phyloP scores from a whole-genome alignment of 2,797 vertebrate genomes.

The Champsocephalus gunnari region DNA sequence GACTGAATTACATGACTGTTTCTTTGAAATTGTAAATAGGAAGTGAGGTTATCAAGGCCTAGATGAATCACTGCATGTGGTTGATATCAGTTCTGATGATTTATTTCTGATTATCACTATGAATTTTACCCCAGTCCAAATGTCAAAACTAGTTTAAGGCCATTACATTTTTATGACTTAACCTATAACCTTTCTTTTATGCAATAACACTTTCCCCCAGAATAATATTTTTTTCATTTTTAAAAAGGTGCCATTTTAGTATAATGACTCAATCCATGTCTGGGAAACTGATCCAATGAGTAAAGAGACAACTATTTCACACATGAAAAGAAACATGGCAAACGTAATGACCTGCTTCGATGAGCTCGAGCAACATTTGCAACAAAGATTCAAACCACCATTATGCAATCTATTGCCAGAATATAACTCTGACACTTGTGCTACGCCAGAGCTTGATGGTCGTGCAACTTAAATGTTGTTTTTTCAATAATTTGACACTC shows the following conservation, averaged over 20 bases:
- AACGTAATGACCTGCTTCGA: conserved; percentile 22
- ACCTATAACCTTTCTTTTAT: background rate
- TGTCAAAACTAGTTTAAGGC: background rate
- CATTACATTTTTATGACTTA: background rate
- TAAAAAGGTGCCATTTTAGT: background rate
- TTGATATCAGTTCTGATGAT: background rate
- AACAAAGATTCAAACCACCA: conserved; percentile 31
- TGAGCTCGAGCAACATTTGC: conserved; percentile 35
- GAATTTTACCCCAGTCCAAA: background rate
- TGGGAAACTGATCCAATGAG: conserved; percentile 29
- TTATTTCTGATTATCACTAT: conserved; percentile 7
- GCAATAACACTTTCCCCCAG: background rate
- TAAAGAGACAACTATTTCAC: conserved; percentile 33
- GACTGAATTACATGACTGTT: background rate
- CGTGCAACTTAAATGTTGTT: conserved; percentile 29
- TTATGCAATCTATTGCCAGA: conserved; percentile 7
- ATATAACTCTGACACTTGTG: background rate
- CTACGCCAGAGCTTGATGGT: conserved; percentile 21
- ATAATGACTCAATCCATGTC: conserved; percentile 13
- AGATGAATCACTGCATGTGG: conserved; percentile 3
- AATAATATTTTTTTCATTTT: background rate
- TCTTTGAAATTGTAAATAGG: background rate
- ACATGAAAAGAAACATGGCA: conserved; percentile 42
- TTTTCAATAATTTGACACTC: conserved; percentile 16
- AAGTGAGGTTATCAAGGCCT: background rate